Evolutionary conservation across 2,797 vertebrate species (phyloP).

Genomic region (Tragopan temminckii): DNA sequence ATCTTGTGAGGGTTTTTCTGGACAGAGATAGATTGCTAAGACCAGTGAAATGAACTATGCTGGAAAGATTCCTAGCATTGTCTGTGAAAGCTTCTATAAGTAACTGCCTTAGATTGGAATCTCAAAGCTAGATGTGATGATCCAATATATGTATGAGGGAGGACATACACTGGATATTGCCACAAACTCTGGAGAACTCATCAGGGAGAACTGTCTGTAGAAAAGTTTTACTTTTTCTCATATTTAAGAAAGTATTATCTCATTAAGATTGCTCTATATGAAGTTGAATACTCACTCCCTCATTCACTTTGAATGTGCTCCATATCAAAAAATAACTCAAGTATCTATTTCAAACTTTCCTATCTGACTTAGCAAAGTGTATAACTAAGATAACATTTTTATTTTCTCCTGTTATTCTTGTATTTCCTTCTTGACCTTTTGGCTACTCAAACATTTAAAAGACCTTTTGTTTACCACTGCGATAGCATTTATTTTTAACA

Average conservation of each 20-base stretch:
- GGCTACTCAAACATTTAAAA: neutral
- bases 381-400: neutral
- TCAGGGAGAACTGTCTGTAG: neutral
- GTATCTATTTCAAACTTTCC: neutral
- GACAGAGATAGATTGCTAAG: neutral
- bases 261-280: neutral
- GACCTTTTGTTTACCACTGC: neutral
- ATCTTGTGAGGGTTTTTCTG: neutral
- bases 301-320: neutral
- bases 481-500: neutral
- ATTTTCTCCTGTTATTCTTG: neutral
- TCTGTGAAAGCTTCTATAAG: neutral
- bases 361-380: neutral
- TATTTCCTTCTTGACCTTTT: constrained; percentile 3
- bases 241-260: neutral
- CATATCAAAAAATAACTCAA: neutral
- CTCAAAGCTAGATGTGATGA: neutral
- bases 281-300: neutral
- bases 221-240: neutral
- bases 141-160: neutral
- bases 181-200: neutral
- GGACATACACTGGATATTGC: neutral
- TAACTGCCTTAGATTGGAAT: neutral
- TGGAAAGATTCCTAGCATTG: neutral
- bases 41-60: neutral